Percentiles rank a stretch among this genome's conserved stretches.
These are phyloP conservation scores for Forbesichthys agassizii DNA, from an alignment of 2,113 vertebrate genomes.

Conservation along the genomic window DNA sequence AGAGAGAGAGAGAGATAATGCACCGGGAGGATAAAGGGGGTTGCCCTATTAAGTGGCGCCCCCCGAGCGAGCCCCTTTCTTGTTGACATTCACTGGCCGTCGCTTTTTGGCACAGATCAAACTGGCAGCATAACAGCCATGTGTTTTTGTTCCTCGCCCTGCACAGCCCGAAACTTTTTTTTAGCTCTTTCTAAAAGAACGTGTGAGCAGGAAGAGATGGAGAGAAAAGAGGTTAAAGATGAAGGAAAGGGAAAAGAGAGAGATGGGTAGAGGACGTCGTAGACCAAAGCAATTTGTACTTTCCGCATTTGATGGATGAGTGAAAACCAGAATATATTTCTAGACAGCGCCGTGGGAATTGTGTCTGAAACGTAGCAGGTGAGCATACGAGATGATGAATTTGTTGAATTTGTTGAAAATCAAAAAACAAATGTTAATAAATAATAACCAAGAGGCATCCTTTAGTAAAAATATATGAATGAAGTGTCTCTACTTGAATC, in stretches of 20 bases:
- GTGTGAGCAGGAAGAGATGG: conserved; percentile 18
- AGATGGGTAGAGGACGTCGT: conserved; percentile 45
- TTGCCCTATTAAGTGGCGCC: conserved; percentile 58
- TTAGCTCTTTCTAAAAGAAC: conserved; percentile 33
- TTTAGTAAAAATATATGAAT: no score
- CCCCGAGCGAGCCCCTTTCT: conserved; percentile 74
- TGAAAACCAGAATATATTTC: background rate
- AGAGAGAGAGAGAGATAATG: conserved; percentile 21
- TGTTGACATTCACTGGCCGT: conserved; percentile 78
- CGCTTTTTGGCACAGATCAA: conserved; percentile 66
- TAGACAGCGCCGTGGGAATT: conserved; percentile 10
- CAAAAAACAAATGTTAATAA: no score
- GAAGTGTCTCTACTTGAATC: no score
- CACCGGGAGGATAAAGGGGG: conserved; percentile 33
- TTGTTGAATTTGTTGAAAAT: no score
- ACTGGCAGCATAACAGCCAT: conserved; percentile 72
- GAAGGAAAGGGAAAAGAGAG: conserved; percentile 29
- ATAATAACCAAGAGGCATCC: no score
- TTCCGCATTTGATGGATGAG: conserved; percentile 16
- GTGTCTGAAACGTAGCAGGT: conserved; percentile 37
- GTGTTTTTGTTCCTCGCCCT: conserved; percentile 73
- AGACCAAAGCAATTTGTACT: conserved; percentile 28
- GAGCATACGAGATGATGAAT: conserved; percentile 12
- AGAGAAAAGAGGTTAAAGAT: conserved; percentile 7
- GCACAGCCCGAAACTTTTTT: conserved; percentile 60